Base-by-base conservation (phyloP, 2,797 vertebrate genomes). In the Crocidura indochinensis region DNA sequence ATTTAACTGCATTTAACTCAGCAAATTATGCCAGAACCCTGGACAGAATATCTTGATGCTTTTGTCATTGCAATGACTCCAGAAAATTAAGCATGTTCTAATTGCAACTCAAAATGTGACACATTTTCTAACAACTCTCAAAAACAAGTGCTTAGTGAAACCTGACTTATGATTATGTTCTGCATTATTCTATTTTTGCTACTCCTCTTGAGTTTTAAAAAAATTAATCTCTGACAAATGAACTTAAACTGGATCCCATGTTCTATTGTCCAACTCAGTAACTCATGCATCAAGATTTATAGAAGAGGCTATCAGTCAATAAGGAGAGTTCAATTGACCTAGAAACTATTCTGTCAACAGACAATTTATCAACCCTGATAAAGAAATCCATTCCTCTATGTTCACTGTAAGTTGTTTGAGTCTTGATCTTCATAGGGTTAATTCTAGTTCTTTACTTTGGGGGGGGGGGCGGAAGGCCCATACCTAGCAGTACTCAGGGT, bases 1-100 rank as follows among this genome's bases (percentile, higher is more conserved):
- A 91, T 91, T 90, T 90, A 84, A 89, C 47, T 77, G 3, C 19
- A 91, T 91, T 90, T 90, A 88, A 84, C 88, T 87, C 26, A 62
- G 38, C 29, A 73, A 15, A 86, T 10, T 72, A 49, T 53, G 22
- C 56, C 62, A 73, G 56, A 81, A 81, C 22, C 24, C 44, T 71
- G 62, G 74, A 92, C 76, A 93, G 67, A 92, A 83, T 69, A 83
- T 31, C 2, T 53, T 79, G 24, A 38, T 51, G 20, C 78, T 79
- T 83, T 77, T 84, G 56, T 90, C 44, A 77, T 29, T 73, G 8
- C 14, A 27, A 72, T 68, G 4, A 86, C 46, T 22, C n/a, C 85
- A 86, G 86, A 49, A 92, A 77, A 73, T 64, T 51, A 82, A 79
- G 20, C 17, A 89, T 31, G 26, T 53, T 80, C 24, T 75, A 82